Evolutionary conservation across 2,113 vertebrate species (phyloP).

Genomic region (Vulpes lagopus): DNA sequence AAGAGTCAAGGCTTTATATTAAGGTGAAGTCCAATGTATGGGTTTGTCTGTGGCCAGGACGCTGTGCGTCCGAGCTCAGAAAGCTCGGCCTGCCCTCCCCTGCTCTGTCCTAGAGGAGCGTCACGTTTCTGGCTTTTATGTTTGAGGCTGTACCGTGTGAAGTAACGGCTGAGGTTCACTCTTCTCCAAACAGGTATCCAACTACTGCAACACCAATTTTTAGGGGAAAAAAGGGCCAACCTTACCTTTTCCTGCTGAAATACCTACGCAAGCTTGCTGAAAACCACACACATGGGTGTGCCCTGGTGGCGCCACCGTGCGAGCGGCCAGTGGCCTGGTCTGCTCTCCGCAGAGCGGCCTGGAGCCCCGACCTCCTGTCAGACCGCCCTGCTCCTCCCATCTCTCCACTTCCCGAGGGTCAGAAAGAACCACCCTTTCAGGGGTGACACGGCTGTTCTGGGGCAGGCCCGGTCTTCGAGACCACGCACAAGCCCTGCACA

Average conservation of each 20-base stretch:
- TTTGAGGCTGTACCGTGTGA: fast-evolving
- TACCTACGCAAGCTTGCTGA: background rate
- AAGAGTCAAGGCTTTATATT: background rate
- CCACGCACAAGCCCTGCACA: too few species aligned
- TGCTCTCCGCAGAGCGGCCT: background rate
- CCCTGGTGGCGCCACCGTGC: fast-evolving
- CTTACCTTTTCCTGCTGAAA: background rate
- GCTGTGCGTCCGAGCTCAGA: background rate
- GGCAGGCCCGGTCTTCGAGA: background rate
- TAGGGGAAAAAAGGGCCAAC: background rate
- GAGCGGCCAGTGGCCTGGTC: background rate
- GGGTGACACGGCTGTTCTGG: fast-evolving
- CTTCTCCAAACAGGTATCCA: background rate
- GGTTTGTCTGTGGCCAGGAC: background rate
- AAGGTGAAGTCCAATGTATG: too few species aligned
- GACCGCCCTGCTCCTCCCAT: background rate
- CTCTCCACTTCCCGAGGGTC: background rate
- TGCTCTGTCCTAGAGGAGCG: background rate
- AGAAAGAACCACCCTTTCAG: background rate
- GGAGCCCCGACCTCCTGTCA: background rate
- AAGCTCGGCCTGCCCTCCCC: background rate
- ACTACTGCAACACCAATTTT: background rate
- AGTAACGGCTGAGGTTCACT: background rate
- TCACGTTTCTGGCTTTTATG: background rate
- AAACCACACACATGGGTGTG: background rate